Conservation (phyloP, 2,888 invertebrate species). For the Drosophila seclusa region DNA sequence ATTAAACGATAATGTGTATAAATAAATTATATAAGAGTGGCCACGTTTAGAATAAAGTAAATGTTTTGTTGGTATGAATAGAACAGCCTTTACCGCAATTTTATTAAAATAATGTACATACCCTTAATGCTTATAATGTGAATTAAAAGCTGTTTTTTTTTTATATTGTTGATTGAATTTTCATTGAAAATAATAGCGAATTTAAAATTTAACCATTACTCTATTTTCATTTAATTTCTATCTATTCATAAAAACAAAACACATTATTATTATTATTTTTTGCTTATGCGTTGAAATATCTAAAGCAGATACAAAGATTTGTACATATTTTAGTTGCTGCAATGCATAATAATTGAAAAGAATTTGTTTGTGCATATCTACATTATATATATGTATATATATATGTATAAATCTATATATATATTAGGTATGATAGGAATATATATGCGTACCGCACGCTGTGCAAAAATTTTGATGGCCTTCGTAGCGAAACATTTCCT, state of each 20-base stretch:
- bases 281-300: conserved; percentile 24
- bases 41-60: background rate
- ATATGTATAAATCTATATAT: background rate
- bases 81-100: background rate
- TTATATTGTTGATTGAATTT: background rate
- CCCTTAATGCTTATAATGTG: background rate
- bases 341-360: conserved; percentile 63
- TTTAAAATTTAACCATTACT: background rate
- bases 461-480: conserved; percentile 53
- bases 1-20: background rate
- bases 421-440: background rate
- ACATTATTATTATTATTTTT: conserved; percentile 5
- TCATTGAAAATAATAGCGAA: background rate
- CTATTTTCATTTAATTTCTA: conserved; percentile 1
- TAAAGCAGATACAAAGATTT: conserved; percentile 20
- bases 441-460: conserved; percentile 45
- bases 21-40: conserved; percentile 8
- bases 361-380: conserved; percentile 25
- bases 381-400: background rate
- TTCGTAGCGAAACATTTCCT: conserved; percentile 44
- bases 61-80: background rate
- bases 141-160: background rate
- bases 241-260: conserved; percentile 15
- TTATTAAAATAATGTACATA: background rate
- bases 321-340: conserved; percentile 17